Base-by-base conservation (phyloP, 1,140 invertebrate species). In the Aphaenogaster ashmeadi region DNA sequence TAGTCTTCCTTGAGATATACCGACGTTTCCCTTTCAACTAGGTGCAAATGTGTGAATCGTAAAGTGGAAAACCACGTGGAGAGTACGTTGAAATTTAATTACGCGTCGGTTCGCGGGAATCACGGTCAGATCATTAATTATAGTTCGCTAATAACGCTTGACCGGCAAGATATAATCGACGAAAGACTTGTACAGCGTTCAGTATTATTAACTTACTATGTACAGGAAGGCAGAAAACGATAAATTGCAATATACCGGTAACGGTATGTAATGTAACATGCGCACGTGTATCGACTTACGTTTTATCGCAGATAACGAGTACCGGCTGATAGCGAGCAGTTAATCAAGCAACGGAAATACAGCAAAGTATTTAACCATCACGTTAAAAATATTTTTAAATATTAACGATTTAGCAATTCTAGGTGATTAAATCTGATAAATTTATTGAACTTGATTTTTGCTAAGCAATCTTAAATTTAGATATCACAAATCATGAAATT, bases 221-320 rank as follows among this genome's bases (percentile, higher is more conserved):
- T 62, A 60, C 36, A 13, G 27, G 52, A 74, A 27, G 13, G 44
- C n/a, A 84, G 33, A 60, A 33, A 74, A 47, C 41, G 33, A 84
- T 84, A 84, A 84, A 75, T 47, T 60, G 13, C n/a, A 56, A 60
- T 47, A 83, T 21, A 81, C 52, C 41, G 27, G 79, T 81, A 81
- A 81, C 50, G 36, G 36, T 66, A 41, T 18, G 6, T 58, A 15
- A 13, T 74, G 18, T 47, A 74, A 60, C 41, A 13, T 21, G 52
- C 54, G 52, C 54, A 27, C 8, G 15, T 21, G 3, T 36, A 54
- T 56, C 4, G 18, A 38, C 13, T 4, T 27, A 44, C 18, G 27
- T 75, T 84, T 75, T 75, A 75, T 84, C 80, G n/a, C 27, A 75
- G 69, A 60, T 74, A 83, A 74, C 33, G 8, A 72, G 41, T n/a